phyloP scores from a whole-genome alignment of 2,797 vertebrate species.

The Enteromius trimaculatus region DNA sequence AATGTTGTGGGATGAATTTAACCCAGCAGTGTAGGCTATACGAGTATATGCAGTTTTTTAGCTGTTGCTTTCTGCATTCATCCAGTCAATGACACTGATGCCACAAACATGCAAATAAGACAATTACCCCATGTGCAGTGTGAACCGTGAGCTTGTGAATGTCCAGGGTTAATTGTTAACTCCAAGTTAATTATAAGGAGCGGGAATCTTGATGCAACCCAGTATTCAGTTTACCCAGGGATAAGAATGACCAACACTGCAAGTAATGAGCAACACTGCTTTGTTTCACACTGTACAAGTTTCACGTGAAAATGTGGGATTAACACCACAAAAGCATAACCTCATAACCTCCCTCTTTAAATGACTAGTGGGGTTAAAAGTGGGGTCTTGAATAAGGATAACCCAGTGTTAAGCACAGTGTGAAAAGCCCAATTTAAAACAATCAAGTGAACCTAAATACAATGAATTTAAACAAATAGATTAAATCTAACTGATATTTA shows the following conservation, averaged over 20 bases:
- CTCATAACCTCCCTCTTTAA: background rate
- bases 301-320: background rate
- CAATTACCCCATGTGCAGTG: background rate
- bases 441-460: background rate
- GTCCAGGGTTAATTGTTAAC: background rate
- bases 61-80: background rate
- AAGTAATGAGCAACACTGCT: background rate
- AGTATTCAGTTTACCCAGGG: background rate
- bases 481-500: background rate
- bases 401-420: background rate
- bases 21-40: background rate
- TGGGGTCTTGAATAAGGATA: background rate
- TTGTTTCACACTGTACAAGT: background rate
- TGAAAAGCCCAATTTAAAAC: background rate
- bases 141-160: background rate
- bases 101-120: background rate
- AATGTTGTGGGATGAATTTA: too few species aligned
- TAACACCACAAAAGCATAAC: background rate
- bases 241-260: background rate
- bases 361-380: background rate
- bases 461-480: background rate
- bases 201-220: background rate
- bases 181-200: background rate
- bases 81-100: background rate
- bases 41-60: background rate